Percentiles rank a stretch among this genome's conserved stretches.
Conservation (phyloP, 2,797 vertebrate genomes). For the Enteromius anoplus region DNA sequence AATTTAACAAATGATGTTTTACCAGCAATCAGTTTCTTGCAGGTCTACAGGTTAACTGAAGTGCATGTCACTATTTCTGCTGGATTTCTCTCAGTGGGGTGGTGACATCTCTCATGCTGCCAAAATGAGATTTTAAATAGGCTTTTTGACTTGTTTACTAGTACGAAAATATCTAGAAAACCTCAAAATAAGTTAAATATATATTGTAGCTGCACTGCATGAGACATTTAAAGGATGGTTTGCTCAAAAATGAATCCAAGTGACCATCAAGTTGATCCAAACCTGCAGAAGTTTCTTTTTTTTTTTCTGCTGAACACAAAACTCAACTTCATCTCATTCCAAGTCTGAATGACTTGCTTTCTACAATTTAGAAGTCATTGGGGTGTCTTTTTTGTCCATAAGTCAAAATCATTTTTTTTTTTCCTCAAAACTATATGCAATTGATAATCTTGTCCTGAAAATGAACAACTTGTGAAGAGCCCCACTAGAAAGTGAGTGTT, state of each 20-base stretch:
- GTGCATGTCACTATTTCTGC: not conserved
- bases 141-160: not conserved
- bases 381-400: not conserved
- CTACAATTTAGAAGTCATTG: not conserved
- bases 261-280: not conserved
- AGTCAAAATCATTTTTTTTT: not conserved
- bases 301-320: not conserved
- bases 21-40: not conserved
- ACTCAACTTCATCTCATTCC: not conserved
- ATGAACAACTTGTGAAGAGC: not conserved
- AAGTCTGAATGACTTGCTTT: not conserved
- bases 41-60: slow-evolving; percentile 20
- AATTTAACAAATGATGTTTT: slow-evolving; percentile 10
- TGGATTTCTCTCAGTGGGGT: not conserved
- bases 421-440: not conserved
- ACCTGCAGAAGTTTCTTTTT: not conserved
- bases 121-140: not conserved
- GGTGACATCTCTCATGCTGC: not conserved
- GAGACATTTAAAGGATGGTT: not conserved
- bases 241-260: not conserved
- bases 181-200: not conserved
- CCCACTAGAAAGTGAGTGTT: not conserved
- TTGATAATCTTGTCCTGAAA: not conserved
- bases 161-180: not conserved
- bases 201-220: not conserved